phyloP scores from a whole-genome alignment of 2,113 vertebrate genomes.

The Brachyistius frenatus region DNA sequence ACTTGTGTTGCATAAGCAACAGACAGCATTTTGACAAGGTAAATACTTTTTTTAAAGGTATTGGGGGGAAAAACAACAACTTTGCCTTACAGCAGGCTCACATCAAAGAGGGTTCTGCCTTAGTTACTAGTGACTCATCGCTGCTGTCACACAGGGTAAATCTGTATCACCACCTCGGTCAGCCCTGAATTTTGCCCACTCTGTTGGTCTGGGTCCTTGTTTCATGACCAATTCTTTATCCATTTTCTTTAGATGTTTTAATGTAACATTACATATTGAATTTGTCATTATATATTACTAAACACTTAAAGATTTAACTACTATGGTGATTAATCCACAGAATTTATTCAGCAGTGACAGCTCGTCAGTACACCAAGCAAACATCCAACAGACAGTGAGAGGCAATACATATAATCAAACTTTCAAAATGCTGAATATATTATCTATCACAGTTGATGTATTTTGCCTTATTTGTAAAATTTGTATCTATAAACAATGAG shows the following conservation, averaged over 20 bases:
- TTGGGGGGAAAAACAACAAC: neutral
- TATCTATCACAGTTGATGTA: neutral
- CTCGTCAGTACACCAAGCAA: neutral
- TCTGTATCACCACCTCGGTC: no score
- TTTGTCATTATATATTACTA: neutral
- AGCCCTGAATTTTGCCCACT: no score
- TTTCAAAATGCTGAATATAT: neutral
- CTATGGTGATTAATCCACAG: neutral
- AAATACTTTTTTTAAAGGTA: conserved; percentile 11
- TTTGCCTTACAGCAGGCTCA: neutral
- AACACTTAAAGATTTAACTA: neutral
- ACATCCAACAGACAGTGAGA: neutral
- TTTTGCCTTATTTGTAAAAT: conserved; percentile 15
- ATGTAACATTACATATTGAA: no score
- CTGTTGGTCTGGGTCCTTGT: no score
- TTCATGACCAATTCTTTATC: no score
- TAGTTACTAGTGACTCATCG: neutral
- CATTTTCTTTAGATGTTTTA: no score
- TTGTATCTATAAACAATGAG: neutral
- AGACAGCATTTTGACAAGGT: conserved; percentile 16
- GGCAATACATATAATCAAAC: neutral
- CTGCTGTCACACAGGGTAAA: no score
- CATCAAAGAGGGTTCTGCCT: neutral
- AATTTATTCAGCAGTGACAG: neutral
- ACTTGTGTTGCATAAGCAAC: conserved; percentile 3